phyloP scores from a whole-genome alignment of 2,797 vertebrate species.

The Geotrypetes seraphini region DNA sequence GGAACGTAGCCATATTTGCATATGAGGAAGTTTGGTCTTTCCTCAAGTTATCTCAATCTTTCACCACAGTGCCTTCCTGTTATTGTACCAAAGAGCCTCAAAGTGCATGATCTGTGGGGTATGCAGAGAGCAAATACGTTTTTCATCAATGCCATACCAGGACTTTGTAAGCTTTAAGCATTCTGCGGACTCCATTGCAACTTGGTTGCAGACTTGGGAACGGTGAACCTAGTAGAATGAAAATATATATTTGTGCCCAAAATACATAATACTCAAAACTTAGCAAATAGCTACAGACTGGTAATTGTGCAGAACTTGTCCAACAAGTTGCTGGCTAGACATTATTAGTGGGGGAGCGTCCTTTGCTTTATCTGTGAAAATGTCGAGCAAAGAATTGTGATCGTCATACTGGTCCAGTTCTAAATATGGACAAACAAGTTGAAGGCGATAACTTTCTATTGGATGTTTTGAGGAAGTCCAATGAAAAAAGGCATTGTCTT shows the following conservation, averaged over 20 bases:
- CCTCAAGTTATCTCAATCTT: slow-evolving; percentile 59
- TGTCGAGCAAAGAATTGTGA: slow-evolving; percentile 24
- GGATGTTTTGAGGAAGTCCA: slow-evolving; percentile 6
- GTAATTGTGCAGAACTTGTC: no score
- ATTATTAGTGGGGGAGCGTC: no score
- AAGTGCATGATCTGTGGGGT: slow-evolving; percentile 23
- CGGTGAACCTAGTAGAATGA: no score
- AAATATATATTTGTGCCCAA: no score
- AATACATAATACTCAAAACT: no score
- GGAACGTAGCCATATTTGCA: slow-evolving; percentile 55
- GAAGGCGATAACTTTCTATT: no score
- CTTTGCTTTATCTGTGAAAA: slow-evolving; percentile 34
- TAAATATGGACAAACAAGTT: no score
- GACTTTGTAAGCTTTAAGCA: neutral
- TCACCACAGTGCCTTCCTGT: slow-evolving; percentile 63
- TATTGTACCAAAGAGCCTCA: slow-evolving; percentile 46
- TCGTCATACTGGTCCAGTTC: no score
- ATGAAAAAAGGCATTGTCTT: slow-evolving; percentile 17
- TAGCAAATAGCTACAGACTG: no score
- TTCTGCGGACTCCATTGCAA: no score
- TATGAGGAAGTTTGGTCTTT: slow-evolving; percentile 53
- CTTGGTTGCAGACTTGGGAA: no score
- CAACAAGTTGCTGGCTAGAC: slow-evolving; percentile 15
- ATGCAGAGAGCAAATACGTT: slow-evolving; percentile 31
- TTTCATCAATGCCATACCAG: slow-evolving; percentile 29